Base-by-base conservation (phyloP, 2,888 invertebrate genomes). In the Lasioglossum morio region DNA sequence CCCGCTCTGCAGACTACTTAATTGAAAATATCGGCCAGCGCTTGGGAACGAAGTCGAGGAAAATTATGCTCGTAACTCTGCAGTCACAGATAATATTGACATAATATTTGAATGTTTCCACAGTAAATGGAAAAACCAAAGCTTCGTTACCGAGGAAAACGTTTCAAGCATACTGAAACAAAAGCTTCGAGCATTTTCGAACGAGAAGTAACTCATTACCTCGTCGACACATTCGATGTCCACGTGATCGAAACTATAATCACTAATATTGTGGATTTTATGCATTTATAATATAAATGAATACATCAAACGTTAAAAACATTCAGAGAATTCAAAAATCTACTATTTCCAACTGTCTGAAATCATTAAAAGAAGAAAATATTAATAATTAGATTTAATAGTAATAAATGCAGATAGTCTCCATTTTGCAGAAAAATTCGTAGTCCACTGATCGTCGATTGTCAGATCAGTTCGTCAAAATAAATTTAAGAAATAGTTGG, bases 1-100 rank as follows among this genome's bases (percentile, higher is more conserved):
- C 27, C 40, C 30, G 19, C 63, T 10, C 43, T 43, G 66, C 12
- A 23, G 27, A 30, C 57, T 66, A 43, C 43, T 76, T 73, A 77
- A 73, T 77, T 66, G 77, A 46, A 73, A 83, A 57, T 84, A 84
- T 63, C 69, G n/a, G 46, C 14, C 30, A n/a, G 7, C 23, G 34
- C 23, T 66, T 63, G 34, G 19, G 4, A 27, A 27, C 37, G n/a
- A 23, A 19, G 37, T n/a, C 27, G 16, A 23, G 3, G 19, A 4
- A 48, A 77, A 69, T 82, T 83, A 27, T n/a, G 4, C 37, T 10
- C 37, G 34, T 69, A 37, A 69, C 19, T 37, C 19, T 12, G 10
- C 69, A 37, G 23, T 19, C 23, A 3, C 19, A 46, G 69, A 57
- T 70, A 53, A 70, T 70, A 70, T 70, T 40, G 70, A n/a, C 23